Evolutionary conservation across 2,113 vertebrate species (phyloP).

Genomic region (Hemibagrus wyckioides): DNA sequence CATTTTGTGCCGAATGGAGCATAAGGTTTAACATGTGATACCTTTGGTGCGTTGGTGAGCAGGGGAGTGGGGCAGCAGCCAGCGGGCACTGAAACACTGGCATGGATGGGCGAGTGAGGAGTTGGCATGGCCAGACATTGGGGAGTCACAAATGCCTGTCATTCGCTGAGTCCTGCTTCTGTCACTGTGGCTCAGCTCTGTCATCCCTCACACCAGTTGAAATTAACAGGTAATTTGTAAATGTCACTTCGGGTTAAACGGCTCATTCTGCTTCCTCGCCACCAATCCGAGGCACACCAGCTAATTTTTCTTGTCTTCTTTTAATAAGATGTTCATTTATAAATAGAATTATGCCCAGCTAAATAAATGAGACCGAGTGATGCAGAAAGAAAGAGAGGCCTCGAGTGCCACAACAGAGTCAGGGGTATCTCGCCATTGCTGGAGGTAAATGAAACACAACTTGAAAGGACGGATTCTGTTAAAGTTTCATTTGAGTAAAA

Average conservation of each 20-base stretch:
- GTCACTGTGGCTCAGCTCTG: conserved; percentile 95
- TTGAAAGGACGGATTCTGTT: conserved; percentile 87
- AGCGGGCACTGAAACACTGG: conserved; percentile 21
- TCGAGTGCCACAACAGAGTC: conserved; percentile 79
- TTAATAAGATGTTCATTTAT: conserved; percentile 99
- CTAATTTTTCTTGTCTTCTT: conserved; percentile 98
- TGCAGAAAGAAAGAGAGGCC: conserved; percentile 75
- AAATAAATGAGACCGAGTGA: conserved; percentile 99
- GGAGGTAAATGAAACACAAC: conserved; percentile 85
- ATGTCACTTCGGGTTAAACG: conserved; percentile 99
- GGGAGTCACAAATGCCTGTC: conserved; percentile 77
- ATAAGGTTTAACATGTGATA: conserved; percentile 37
- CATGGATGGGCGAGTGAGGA: conserved; percentile 54
- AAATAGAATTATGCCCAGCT: conserved; percentile 98
- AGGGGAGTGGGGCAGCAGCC: neutral
- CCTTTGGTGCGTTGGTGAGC: neutral
- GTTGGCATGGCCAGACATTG: conserved; percentile 67
- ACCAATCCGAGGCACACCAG: conserved; percentile 87
- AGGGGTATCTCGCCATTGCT: conserved; percentile 79
- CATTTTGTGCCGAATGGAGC: conserved; percentile 5
- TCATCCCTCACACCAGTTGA: conserved; percentile 99
- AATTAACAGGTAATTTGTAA: conserved; percentile 99
- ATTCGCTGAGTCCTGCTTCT: conserved; percentile 86
- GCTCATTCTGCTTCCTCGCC: conserved; percentile 98
- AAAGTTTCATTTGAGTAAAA: conserved; percentile 90